Evolutionary conservation across 2,888 invertebrate genomes (phyloP), one percentile per base, ranked within the genome.

Genomic region (Hesperia comma): DNA sequence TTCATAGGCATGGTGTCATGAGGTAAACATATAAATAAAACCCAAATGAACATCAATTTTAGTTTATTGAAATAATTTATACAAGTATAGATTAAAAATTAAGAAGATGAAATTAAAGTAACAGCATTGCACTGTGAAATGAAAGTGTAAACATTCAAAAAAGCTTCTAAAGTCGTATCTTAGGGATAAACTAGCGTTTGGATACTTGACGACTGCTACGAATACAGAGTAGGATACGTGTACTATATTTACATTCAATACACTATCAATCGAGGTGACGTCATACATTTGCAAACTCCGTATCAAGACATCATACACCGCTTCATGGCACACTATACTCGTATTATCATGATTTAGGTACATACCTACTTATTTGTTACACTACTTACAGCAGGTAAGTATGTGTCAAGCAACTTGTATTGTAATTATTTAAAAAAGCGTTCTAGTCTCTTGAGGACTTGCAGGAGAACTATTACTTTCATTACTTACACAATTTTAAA

Each of bases 61-160:
- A 83, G 78, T 90, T 90, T 89, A 88, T 88, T 90, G 81, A 88
- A n/a, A 85, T 90, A 82, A 84, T 87, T 86, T 88, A 87, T 87
- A 88, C 87, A 87, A 82, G 84, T 82, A 79, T 81, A 82, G 82
- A 83, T 84, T 83, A 86, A 84, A 88, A 86, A 84, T 86, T 81
- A 84, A 76, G 79, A 79, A 82, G 85, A 84, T 79, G 72, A 79
- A 87, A 86, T 80, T 77, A 56, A 63, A 56, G 46, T 77, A 81
- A 80, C 81, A 85, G 85, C 83, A 78, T 83, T 87, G 85, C 81
- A 82, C 81, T 81, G 81, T 83, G 75, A 70, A 90, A 90, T 84
- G 82, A 78, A 88, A 83, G 80, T 83, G 84, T 81, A 84, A 85
- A 85, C 82, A 78, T 81, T 85, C 81, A 80, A 87, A 80, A 84